Conservation (phyloP, 2,113 vertebrate genomes). For the Epinephelus fuscoguttatus region DNA sequence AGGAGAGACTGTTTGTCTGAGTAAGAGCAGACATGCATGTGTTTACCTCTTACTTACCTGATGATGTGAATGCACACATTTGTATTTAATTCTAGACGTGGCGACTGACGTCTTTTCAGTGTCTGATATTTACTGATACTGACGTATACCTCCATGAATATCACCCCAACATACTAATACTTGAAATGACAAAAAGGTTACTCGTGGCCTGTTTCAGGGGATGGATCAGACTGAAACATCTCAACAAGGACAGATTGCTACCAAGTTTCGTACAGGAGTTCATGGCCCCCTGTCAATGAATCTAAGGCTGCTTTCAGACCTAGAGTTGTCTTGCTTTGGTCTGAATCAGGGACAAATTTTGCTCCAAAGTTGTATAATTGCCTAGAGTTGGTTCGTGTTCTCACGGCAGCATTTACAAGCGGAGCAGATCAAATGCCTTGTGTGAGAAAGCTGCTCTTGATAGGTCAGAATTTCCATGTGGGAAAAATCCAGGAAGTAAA, state of each 20-base stretch:
- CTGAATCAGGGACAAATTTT: too few relatives aligned
- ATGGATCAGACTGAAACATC: background rate
- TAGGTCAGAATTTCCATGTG: too few relatives aligned
- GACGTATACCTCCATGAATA: background rate
- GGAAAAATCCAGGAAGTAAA: too few relatives aligned
- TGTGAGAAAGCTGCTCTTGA: too few relatives aligned
- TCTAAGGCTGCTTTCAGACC: too few relatives aligned
- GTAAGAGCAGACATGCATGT: slow-evolving; percentile 26
- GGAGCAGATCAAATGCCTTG: too few relatives aligned
- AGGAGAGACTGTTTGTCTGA: slow-evolving; percentile 15
- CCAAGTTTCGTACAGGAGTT: too few relatives aligned
- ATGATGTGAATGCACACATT: background rate
- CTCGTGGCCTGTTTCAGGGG: background rate
- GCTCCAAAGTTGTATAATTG: too few relatives aligned
- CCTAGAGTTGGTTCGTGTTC: too few relatives aligned
- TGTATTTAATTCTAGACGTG: background rate
- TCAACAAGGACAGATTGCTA: too few relatives aligned
- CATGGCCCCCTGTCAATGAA: background rate
- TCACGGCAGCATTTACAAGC: too few relatives aligned
- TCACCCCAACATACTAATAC: background rate
- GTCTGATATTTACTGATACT: background rate
- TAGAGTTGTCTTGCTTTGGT: too few relatives aligned
- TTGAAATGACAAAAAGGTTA: background rate
- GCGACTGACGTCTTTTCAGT: background rate
- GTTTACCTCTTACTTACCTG: slow-evolving; percentile 21